Conservation (phyloP, 2,888 invertebrate species). For the Trachelus tabidus region DNA sequence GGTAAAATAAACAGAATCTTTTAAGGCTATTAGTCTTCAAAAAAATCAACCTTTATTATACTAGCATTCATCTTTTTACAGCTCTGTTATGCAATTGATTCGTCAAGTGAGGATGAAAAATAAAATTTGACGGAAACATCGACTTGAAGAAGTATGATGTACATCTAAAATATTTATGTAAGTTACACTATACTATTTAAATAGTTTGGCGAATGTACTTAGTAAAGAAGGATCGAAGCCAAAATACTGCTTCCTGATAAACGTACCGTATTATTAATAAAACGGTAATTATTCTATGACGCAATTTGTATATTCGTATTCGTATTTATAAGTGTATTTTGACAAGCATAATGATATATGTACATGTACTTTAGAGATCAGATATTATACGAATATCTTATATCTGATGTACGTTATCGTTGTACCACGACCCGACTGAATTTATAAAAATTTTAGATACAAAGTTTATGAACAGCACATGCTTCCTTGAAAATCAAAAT, state of each 20-base stretch:
- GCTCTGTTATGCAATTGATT: constrained; percentile 57
- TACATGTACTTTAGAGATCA: background rate
- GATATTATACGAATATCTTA: background rate
- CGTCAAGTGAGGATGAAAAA: constrained; percentile 49
- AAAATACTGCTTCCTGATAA: background rate
- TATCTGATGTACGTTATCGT: background rate
- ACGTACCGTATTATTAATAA: background rate
- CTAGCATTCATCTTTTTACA: constrained; percentile 33
- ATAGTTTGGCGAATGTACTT: background rate
- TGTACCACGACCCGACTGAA: background rate
- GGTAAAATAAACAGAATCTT: constrained; percentile 35
- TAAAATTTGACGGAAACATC: constrained; percentile 7
- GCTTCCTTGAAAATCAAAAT: too few species aligned
- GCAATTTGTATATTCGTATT: background rate
- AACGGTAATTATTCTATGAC: background rate
- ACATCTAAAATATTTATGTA: background rate
- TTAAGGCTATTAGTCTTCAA: background rate
- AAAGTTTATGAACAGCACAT: background rate
- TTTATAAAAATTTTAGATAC: background rate
- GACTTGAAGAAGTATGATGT: background rate
- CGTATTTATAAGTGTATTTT: background rate
- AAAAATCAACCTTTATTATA: background rate
- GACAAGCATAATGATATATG: background rate
- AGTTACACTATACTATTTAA: background rate
- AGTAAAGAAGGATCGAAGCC: background rate